phyloP scores from a whole-genome alignment of 2,797 vertebrate species.

The Hydrocynus forskahlii region DNA sequence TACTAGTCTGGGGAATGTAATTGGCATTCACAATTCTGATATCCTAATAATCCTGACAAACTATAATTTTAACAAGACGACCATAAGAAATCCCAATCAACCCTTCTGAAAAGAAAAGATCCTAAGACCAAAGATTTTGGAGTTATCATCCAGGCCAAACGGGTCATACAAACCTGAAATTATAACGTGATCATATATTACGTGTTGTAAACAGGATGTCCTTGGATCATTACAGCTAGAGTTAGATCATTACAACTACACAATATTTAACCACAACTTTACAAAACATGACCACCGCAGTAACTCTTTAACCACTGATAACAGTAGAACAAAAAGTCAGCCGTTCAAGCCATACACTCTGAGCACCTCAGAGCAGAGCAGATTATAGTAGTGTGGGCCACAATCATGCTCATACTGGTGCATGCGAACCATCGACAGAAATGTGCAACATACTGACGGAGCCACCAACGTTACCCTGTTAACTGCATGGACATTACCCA shows the following conservation, averaged over 20 bases:
- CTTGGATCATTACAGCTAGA: constrained; percentile 10
- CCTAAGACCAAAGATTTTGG: too few species aligned
- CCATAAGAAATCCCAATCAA: too few species aligned
- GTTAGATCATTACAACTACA: background rate
- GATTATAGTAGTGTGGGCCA: background rate
- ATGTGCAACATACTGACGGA: background rate
- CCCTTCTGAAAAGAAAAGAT: too few species aligned
- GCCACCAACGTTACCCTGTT: constrained; percentile 12
- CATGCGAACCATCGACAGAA: too few species aligned
- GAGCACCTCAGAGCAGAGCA: background rate
- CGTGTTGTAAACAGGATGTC: constrained; percentile 33
- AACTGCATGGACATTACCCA: background rate
- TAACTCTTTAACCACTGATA: constrained; percentile 28
- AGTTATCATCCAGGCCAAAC: background rate
- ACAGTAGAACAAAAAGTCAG: background rate
- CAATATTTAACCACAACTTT: background rate
- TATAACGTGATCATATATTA: background rate
- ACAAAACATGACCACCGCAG: background rate
- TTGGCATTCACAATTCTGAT: too few species aligned
- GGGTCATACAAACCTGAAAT: background rate
- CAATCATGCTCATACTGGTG: background rate
- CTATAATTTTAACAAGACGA: too few species aligned
- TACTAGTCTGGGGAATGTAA: too few species aligned
- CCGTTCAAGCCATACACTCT: background rate
- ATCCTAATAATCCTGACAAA: too few species aligned